These are phyloP conservation scores for Acanthosoma haemorrhoidale DNA, from an alignment of 2,888 invertebrate genomes.

Conservation along the genomic window DNA sequence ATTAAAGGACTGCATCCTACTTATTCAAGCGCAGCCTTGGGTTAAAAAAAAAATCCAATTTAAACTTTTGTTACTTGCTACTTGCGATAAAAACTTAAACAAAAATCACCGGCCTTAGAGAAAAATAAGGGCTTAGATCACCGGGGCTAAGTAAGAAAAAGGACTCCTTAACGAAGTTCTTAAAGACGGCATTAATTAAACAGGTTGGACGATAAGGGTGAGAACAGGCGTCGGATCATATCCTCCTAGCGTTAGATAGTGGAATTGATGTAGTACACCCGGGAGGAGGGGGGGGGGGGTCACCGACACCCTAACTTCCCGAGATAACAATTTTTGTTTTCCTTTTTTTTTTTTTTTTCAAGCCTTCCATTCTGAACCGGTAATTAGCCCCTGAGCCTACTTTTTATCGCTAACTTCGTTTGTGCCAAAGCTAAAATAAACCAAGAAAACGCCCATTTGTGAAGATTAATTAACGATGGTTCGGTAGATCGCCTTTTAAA, in stretches of 20 bases:
- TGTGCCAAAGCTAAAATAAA: background rate
- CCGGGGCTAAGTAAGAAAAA: background rate
- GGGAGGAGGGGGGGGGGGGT: too few relatives aligned
- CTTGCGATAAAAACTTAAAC: background rate
- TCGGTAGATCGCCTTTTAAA: too few relatives aligned
- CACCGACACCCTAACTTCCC: too few relatives aligned
- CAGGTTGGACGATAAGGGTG: background rate
- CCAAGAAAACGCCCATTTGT: background rate
- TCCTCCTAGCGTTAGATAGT: too few relatives aligned
- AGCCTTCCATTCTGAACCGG: background rate
- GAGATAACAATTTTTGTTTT: too few relatives aligned
- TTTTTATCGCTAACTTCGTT: background rate
- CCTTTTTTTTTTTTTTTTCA: too few relatives aligned
- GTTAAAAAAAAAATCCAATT: background rate
- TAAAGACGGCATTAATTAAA: background rate
- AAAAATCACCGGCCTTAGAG: background rate
- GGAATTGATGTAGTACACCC: too few relatives aligned
- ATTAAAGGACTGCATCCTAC: slow-evolving; percentile 4
- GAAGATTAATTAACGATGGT: background rate
- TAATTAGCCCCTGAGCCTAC: background rate
- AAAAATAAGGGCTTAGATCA: background rate
- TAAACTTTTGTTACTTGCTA: background rate
- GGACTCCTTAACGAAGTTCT: too few relatives aligned
- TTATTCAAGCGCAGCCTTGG: background rate
- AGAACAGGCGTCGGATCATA: background rate